Base-by-base conservation (phyloP, 2,888 invertebrate species). In the Entomobrya proxima region DNA sequence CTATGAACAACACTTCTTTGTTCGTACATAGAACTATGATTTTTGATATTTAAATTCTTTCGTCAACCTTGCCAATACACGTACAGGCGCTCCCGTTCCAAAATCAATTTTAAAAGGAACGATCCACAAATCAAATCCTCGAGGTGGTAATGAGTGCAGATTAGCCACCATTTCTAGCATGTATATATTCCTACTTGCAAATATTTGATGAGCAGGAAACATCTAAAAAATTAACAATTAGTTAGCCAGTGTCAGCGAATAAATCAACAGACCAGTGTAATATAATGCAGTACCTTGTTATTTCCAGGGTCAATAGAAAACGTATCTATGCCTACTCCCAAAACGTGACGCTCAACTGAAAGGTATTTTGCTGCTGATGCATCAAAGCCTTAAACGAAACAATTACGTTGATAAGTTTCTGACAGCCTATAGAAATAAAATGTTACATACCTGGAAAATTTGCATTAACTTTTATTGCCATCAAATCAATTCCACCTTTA, bases 81-180 rank as follows among this genome's bases (percentile, higher is more conserved):
- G 55, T n/a, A 81, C 81, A 0, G 88, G 88, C 2, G 88, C 88
- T 58, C 88, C 88, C 2, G 88, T 88, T 58, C 88, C 88, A 72
- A 69, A 69, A 58, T 89, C 87, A 52, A 89, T 83, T 85, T 89
- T 89, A 67, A 89, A 87, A 13, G 89, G 89, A 9, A 89, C 87
- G 2, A 85, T 86, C 88, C 87, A 88, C 7, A 89, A 15, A 15
- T 85, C 82, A 27, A 88, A 89, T 0, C 88, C 88, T 15, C 61
- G 79, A 0, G 87, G 85, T n/a, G 89, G 88, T 15, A 89, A 86
- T 21, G 81, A 40, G 21, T 89, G 88, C 0, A 89, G 82, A 84
- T 89, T 88, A 1, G 88, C 89, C 15, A 87, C 89, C 84, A 88
- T 89, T 86, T 89, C 88, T 37, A 88, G 15, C 88, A 89, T 83